Percentiles rank a stretch among this genome's conserved stretches.
These are phyloP conservation scores for Arizona elegans DNA, from an alignment of 2,113 vertebrate species.

Conservation along the genomic window DNA sequence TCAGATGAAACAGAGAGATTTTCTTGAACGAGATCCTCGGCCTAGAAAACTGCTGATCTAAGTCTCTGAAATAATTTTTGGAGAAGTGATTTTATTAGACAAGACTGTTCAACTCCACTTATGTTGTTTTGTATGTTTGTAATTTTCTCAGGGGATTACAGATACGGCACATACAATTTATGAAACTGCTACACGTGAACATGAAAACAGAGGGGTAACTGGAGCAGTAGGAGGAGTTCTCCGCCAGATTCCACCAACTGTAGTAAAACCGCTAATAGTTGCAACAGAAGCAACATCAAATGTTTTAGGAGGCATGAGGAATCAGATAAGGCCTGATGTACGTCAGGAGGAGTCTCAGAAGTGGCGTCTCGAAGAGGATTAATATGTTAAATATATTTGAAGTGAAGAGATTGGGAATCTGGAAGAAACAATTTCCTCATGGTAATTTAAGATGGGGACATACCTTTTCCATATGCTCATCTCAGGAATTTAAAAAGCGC, in stretches of 20 bases:
- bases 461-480: constrained; percentile 54
- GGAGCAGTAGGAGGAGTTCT: constrained; percentile 95
- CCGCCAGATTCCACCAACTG: constrained; percentile 90
- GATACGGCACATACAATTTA: constrained; percentile 97
- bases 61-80: neutral
- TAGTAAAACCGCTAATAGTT: constrained; percentile 94
- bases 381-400: constrained; percentile 22
- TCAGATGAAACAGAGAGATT: neutral
- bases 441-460: constrained; percentile 39
- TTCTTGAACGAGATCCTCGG: neutral
- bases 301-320: constrained; percentile 95
- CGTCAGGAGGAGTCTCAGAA: constrained; percentile 97
- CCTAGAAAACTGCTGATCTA: neutral
- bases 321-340: constrained; percentile 95
- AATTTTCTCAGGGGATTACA: constrained; percentile 80
- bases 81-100: neutral
- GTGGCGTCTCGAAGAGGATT: constrained; percentile 89
- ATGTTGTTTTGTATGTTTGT: neutral
- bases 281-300: constrained; percentile 97
- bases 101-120: neutral
- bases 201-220: constrained; percentile 94
- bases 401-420: neutral
- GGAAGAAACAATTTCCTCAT: constrained; percentile 16
- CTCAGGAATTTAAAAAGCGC: constrained; percentile 72
- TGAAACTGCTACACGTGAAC: constrained; percentile 92